Evolutionary conservation across 2,888 invertebrate genomes (phyloP), one percentile per base, ranked within the genome.

Genomic region (Eurois occulta): DNA sequence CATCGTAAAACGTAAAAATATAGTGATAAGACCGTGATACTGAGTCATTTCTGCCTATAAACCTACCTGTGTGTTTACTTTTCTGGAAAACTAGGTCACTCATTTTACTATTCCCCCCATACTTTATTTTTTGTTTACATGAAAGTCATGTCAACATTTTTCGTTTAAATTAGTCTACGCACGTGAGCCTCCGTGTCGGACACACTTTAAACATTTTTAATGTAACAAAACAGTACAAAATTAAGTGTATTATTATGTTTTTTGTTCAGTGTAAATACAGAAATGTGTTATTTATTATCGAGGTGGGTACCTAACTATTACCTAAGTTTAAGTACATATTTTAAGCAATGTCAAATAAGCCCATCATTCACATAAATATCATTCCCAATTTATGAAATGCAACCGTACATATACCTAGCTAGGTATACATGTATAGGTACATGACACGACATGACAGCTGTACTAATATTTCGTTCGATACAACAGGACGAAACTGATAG

Each of bases 401-500:
- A 46, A 32, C 7, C 16, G 18, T 65, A 65, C 5, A 2, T 18
- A 38, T n/a, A 10, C 13, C 11, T 32, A 64, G 3, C 11, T 32
- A 64, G 3, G n/a, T 41, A 35, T 35, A 10, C n/a, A n/a, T 11
- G 24, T 28, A 65, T 32, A n/a, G n/a, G n/a, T n/a, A n/a, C n/a
- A n/a, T n/a, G n/a, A n/a, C n/a, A n/a, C n/a, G n/a, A 58, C 16
- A 67, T 64, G 43, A 5, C 24, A 65, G n/a, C 24, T 68, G 32
- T 21, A 65, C 38, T 41, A n/a, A 62, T 70, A 66, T 68, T 72
- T 38, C 32, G 38, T 74, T 82, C 46, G 18, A 72, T 81, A 55
- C 70, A 81, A 77, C 68, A 75, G 86, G 86, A 81, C 43, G 41
- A 77, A 68, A 78, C 81, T 85, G 86, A 86, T 86, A 78, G 70